Conservation (phyloP, 2,113 vertebrate species). For the Dromas ardeola region DNA sequence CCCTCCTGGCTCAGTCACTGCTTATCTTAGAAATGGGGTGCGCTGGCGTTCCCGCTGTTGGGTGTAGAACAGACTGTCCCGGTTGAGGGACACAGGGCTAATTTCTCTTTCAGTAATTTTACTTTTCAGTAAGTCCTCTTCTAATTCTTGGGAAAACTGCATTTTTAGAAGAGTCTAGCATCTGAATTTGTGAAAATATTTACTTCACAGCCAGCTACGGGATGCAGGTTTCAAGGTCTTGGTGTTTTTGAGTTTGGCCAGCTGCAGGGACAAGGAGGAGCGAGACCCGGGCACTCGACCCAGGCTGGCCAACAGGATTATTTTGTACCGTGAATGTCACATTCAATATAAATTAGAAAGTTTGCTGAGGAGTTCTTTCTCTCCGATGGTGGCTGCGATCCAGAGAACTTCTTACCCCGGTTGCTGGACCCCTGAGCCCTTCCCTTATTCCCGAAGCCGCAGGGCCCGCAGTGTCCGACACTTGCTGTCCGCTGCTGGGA, state of each 20-base stretch:
- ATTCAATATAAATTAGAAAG: background rate
- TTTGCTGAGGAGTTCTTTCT: background rate
- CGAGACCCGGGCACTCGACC: background rate
- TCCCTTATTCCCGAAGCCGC: background rate
- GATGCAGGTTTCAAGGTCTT: background rate
- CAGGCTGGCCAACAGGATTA: background rate
- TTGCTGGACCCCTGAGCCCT: background rate
- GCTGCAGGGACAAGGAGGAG: background rate
- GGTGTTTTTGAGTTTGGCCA: background rate
- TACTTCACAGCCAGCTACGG: background rate
- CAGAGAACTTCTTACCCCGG: background rate
- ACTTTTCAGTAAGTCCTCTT: background rate
- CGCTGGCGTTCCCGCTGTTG: rapidly evolving
- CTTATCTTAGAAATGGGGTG: background rate
- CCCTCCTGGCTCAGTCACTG: background rate
- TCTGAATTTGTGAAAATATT: background rate
- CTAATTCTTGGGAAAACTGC: background rate
- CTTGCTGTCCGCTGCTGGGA: background rate
- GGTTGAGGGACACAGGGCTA: background rate
- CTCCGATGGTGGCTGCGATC: background rate
- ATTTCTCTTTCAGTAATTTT: background rate
- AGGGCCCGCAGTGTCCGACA: background rate
- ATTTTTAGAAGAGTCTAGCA: background rate
- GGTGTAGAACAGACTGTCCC: background rate
- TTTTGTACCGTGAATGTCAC: background rate